Conservation (phyloP, 2,888 invertebrate genomes). For the Drosophila paramelanica region DNA sequence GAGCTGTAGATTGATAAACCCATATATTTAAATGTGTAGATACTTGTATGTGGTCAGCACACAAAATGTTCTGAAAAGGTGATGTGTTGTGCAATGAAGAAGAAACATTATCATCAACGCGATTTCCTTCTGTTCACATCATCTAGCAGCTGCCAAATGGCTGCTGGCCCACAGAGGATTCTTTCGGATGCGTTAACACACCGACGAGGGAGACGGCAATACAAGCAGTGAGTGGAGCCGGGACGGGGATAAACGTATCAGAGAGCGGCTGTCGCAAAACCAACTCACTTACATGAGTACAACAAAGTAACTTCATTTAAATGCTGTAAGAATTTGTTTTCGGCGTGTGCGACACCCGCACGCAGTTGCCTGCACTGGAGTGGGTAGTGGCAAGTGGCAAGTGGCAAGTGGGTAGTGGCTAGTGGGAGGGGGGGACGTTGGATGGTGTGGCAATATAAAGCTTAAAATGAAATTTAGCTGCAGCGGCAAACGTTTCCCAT, state of each 20-base stretch:
- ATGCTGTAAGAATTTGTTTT: slow-evolving; percentile 80
- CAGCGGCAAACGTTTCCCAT: slow-evolving; percentile 52
- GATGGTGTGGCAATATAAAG: slow-evolving; percentile 55
- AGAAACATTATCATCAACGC: slow-evolving; percentile 38
- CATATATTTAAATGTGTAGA: slow-evolving; percentile 8
- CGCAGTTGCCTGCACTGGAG: slow-evolving; percentile 6
- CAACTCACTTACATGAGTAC: slow-evolving; percentile 60
- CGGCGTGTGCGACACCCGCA: slow-evolving; percentile 66
- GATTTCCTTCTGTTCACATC: slow-evolving; percentile 34
- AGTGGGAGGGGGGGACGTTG: not conserved
- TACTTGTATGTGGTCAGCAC: slow-evolving; percentile 3
- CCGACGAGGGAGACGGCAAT: not conserved
- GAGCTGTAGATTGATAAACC: not conserved
- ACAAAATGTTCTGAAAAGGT: slow-evolving; percentile 18
- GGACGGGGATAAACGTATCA: slow-evolving; percentile 22
- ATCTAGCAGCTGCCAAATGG: slow-evolving; percentile 33
- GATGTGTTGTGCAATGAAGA: slow-evolving; percentile 23
- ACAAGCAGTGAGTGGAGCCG: not conserved
- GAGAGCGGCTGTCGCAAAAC: slow-evolving; percentile 47
- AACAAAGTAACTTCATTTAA: slow-evolving; percentile 79
- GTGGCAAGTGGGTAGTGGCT: not conserved
- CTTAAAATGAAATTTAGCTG: slow-evolving; percentile 58
- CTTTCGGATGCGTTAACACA: slow-evolving; percentile 29
- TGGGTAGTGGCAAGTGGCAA: not conserved
- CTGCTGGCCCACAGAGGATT: slow-evolving; percentile 24